phyloP scores from a whole-genome alignment of 2,113 vertebrate species.

The Coptodon bakossiorum region DNA sequence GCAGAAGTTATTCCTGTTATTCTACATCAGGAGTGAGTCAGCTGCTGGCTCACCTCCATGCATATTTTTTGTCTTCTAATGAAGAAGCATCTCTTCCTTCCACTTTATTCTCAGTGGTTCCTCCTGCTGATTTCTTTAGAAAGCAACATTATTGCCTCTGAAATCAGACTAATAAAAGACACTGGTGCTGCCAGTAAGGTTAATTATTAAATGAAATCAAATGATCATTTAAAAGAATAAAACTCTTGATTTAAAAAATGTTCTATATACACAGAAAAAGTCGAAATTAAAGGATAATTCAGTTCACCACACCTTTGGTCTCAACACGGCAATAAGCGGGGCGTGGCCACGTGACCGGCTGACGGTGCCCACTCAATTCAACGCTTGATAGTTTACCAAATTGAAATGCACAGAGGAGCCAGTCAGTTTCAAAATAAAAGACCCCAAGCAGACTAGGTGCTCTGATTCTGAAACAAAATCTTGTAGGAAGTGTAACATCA shows the following conservation, averaged over 20 bases:
- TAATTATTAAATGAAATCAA: not conserved
- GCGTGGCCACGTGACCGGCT: not conserved
- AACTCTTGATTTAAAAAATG: not conserved
- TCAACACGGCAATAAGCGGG: rapidly evolving
- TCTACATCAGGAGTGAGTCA: not conserved
- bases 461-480: not conserved
- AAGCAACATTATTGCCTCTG: not conserved
- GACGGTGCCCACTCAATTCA: not conserved
- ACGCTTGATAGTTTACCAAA: not conserved
- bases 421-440: not conserved
- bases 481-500: not conserved
- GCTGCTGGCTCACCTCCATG: not conserved
- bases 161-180: not conserved
- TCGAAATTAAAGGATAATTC: not conserved
- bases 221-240: not conserved
- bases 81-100: not conserved
- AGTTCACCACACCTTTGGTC: not conserved
- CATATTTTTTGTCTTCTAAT: not conserved
- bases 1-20: not conserved
- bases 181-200: not conserved
- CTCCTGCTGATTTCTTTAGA: not conserved
- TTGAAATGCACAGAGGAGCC: rapidly evolving
- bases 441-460: too few species aligned
- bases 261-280: not conserved
- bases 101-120: not conserved